These are phyloP conservation scores for Fundulus diaphanus DNA, from an alignment of 2,797 vertebrate genomes.

Conservation along the genomic window DNA sequence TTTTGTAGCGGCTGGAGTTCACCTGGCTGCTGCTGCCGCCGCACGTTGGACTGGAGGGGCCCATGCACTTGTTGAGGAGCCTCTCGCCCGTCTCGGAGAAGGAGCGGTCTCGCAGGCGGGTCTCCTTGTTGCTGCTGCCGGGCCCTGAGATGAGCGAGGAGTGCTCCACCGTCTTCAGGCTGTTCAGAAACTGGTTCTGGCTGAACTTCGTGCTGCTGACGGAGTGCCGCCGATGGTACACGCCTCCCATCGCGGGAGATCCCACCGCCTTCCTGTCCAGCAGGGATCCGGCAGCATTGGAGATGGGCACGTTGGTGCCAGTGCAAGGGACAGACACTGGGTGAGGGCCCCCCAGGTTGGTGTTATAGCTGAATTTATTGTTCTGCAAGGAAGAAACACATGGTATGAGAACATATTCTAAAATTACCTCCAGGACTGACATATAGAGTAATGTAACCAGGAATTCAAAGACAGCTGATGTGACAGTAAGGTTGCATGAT, in stretches of 20 bases:
- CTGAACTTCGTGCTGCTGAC: conserved; percentile 94
- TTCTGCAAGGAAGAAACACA: conserved; percentile 78
- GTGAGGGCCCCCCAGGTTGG: conserved; percentile 81
- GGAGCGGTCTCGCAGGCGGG: conserved; percentile 93
- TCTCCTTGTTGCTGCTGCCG: conserved; percentile 89
- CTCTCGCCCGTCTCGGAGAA: conserved; percentile 95
- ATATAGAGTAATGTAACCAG: not conserved
- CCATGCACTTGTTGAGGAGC: conserved; percentile 88
- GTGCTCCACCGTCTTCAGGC: conserved; percentile 88
- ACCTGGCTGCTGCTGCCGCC: conserved; percentile 83
- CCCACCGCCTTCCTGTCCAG: conserved; percentile 99
- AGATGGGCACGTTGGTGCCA: conserved; percentile 81
- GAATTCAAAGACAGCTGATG: conserved; percentile 3
- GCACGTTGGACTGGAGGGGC: conserved; percentile 77
- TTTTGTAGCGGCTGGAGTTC: conserved; percentile 96
- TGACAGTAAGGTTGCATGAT: not conserved
- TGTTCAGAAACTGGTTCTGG: conserved; percentile 94
- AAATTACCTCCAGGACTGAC: not conserved
- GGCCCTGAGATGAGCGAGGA: conserved; percentile 81
- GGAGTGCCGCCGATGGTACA: conserved; percentile 94
- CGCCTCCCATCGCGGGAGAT: conserved; percentile 86
- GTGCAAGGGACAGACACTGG: conserved; percentile 83
- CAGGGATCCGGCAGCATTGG: conserved; percentile 89
- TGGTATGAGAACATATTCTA: conserved; percentile 1
- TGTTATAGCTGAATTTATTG: conserved; percentile 93